Base-by-base conservation (phyloP, 2,113 vertebrate species). In the Oostethus manadensis region DNA sequence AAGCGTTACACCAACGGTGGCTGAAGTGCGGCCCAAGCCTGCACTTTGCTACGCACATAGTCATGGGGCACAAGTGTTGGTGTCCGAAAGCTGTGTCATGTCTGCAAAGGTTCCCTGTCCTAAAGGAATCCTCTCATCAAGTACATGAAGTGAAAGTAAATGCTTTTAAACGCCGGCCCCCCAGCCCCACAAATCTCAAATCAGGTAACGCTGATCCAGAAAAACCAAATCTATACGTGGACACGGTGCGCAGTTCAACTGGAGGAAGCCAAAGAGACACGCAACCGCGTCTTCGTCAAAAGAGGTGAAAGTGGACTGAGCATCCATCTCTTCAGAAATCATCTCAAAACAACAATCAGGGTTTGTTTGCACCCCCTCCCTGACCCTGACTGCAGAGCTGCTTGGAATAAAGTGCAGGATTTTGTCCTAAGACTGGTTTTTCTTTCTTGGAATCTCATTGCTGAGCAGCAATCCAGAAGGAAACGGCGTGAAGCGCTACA, bases 321-420 rank as follows among this genome's bases (percentile, higher is more conserved):
- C 55, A 62, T 62, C 48, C 8, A 47, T 29, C 42, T 26, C 29
- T 38, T 46, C 6, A 64, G 53, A 60, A 21, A 61, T 43, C n/a
- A 67, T 20, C 15, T 16, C 46, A 47, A 60, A 22, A 38, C 42
- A 46, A 44, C 50, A 51, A 46, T 60, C 42, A 50, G 29, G 49
- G 8, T 60, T 56, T 55, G 47, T 47, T 33, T 33, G 29, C 29
- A 5, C 29, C 29, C 26, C 29, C 29, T 33, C 29, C 5, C 5
- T 8, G 29, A 7, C 44, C 71, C 46, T 47, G 26, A 75, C 64
- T 58, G 53, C 40, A 66, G 38, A 18, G 63, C 54, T 73, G 66
- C 57, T 67, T 70, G 62, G 77, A 78, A 80, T 84, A 87, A 86
- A 86, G 83, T 87, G 85, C 83, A 74, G 71, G 66, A 73, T 64